Percentiles rank a stretch among this genome's conserved stretches.
phyloP scores from a whole-genome alignment of 2,113 vertebrate genomes.

The Amphiprion percula region DNA sequence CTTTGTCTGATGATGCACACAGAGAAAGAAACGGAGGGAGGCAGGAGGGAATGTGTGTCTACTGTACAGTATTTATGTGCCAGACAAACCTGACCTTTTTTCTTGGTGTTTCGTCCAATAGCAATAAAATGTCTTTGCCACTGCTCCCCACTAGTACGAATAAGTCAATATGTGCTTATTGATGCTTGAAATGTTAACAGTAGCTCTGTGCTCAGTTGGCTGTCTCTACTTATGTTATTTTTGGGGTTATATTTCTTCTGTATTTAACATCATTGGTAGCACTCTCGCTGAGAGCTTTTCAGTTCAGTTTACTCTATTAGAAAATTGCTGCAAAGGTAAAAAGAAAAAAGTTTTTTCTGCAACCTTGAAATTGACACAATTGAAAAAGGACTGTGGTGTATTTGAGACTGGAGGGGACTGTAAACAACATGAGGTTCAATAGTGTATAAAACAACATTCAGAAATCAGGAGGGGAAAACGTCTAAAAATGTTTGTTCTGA shows the following conservation, averaged over 20 bases:
- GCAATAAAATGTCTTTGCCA: slow-evolving; percentile 25
- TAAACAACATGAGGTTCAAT: not conserved
- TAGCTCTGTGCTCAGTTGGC: slow-evolving; percentile 7
- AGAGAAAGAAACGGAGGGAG: not conserved
- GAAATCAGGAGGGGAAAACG: slow-evolving; percentile 2
- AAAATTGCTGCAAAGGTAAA: not conserved
- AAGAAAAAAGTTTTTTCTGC: not conserved
- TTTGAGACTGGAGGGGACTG: not conserved
- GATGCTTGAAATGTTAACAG: slow-evolving; percentile 44
- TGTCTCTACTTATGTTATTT: not conserved
- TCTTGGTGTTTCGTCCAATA: slow-evolving; percentile 1
- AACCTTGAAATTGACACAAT: not conserved
- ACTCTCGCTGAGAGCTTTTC: not conserved
- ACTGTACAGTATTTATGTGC: not conserved
- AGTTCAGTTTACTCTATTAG: not conserved
- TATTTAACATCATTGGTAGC: not conserved
- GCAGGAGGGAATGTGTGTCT: not conserved
- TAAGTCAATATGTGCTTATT: slow-evolving; percentile 36
- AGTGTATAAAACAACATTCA: not conserved
- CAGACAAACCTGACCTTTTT: slow-evolving; percentile 43
- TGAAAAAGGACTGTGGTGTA: not conserved
- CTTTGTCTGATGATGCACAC: slow-evolving; percentile 10
- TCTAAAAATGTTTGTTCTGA: slow-evolving; percentile 8
- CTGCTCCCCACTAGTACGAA: not conserved
- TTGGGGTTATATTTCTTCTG: slow-evolving; percentile 9